phyloP scores from a whole-genome alignment of 2,113 vertebrate species.

The Albula goreensis region DNA sequence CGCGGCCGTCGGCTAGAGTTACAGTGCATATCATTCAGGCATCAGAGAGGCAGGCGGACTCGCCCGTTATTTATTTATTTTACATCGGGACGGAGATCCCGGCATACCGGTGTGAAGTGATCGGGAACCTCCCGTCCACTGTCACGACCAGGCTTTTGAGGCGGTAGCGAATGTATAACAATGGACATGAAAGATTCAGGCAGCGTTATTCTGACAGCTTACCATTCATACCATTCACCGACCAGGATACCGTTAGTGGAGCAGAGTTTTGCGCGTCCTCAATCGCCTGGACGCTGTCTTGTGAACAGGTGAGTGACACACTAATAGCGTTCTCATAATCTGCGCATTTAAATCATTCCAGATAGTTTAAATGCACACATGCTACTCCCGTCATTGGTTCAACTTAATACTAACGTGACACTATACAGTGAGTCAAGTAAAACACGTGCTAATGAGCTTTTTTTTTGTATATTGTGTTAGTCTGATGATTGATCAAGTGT shows the following conservation, averaged over 20 bases:
- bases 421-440: neutral
- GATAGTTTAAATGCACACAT: too few relatives aligned
- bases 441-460: neutral
- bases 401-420: neutral
- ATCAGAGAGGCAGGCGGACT: neutral
- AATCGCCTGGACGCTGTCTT: constrained; percentile 57
- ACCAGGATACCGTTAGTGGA: constrained; percentile 64
- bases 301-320: constrained; percentile 65
- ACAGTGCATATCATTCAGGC: neutral
- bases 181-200: constrained; percentile 83
- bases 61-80: constrained; percentile 34
- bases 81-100: neutral
- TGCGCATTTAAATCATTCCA: constrained; percentile 14
- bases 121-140: neutral
- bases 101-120: constrained; percentile 6
- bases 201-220: constrained; percentile 84
- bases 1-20: constrained; percentile 18
- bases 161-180: constrained; percentile 56
- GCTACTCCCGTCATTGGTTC: neutral
- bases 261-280: constrained; percentile 64
- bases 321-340: neutral
- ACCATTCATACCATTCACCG: constrained; percentile 74
- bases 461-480: neutral
- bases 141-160: constrained; percentile 31
- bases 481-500: neutral